Base-by-base conservation (phyloP, 2,888 invertebrate species). In the Caenorhabditis doughertyi region DNA sequence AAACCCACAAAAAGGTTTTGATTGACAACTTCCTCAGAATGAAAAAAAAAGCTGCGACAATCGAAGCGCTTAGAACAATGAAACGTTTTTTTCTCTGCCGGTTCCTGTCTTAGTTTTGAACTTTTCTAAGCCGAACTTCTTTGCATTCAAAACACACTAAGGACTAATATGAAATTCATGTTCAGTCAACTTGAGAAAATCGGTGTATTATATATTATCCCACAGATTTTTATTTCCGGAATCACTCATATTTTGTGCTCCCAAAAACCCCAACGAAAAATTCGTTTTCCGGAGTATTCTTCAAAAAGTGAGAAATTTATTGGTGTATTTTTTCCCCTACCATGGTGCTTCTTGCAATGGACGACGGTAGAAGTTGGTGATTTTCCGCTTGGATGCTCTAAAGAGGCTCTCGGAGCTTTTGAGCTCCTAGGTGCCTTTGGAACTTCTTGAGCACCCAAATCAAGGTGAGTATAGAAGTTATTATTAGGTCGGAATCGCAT, bases 221-320 rank as follows among this genome's bases (percentile, higher is more conserved):
- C 42, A 47, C 44, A 42, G 49, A 65, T 67, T 58, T 65, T 73
- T 67, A 73, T 72, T 80, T 80, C 79, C 79, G 79, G 70, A 56
- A n/a, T 55, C 55, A n/a, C n/a, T n/a, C n/a, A 68, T 42, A 32
- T 56, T 56, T 42, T 39, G 23, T 18, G 35, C 16, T 32, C 13
- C 44, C 13, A 9, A 16, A 29, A 3, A 47, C n/a, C 18, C 47
- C 25, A 11, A 29, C 29, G 29, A 65, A 65, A 65, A 51, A 65
- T 49, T 49, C 49, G 49, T 35, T 27, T 51, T 65, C 65, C 51
- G 51, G 49, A 3, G 49, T 64, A 49, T 64, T 9, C 64, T n/a
- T 27, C 39, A 39, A 65, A 39, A 32, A 35, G 18, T 56, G 29
- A 62, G 47, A 72, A 72, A 71, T 60, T 21, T 29, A n/a, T n/a